These are phyloP conservation scores for Brenthis hecate DNA, from an alignment of 2,888 invertebrate genomes.

Conservation along the genomic window DNA sequence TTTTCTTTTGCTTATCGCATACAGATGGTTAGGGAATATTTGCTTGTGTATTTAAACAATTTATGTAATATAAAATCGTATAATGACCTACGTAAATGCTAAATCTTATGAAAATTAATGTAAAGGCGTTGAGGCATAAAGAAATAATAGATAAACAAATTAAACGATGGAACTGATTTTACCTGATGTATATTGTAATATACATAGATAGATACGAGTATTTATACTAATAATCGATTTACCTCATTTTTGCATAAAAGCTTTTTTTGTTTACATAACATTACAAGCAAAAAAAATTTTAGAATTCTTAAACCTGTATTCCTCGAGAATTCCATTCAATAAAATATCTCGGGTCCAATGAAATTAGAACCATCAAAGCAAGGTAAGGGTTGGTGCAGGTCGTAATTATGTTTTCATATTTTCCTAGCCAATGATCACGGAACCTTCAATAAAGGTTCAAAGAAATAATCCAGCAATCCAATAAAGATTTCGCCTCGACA, in stretches of 20 bases:
- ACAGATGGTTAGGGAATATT: no score
- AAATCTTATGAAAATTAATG: no score
- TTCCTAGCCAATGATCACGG: constrained; percentile 54
- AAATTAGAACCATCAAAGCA: constrained; percentile 33
- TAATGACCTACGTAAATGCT: no score
- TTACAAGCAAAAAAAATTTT: constrained; percentile 3
- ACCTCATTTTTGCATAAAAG: background rate
- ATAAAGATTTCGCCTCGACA: constrained; percentile 77
- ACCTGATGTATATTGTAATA: no score
- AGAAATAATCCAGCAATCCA: constrained; percentile 75
- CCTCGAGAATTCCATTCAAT: constrained; percentile 20
- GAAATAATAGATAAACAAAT: no score
- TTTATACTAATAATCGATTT: no score
- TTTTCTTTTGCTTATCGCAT: no score
- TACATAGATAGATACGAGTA: no score
- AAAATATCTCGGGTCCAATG: constrained; percentile 26
- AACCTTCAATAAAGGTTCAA: constrained; percentile 54
- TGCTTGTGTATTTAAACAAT: no score
- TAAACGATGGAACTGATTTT: no score
- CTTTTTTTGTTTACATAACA: constrained; percentile 4
- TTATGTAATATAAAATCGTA: no score
- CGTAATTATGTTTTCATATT: constrained; percentile 57
- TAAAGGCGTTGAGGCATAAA: no score
- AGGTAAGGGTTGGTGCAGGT: constrained; percentile 35
- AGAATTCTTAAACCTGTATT: constrained; percentile 17